Evolutionary conservation across 1,140 invertebrate genomes (phyloP), one percentile per base, ranked within the genome.

Genomic region (Procambarus virginalis): DNA sequence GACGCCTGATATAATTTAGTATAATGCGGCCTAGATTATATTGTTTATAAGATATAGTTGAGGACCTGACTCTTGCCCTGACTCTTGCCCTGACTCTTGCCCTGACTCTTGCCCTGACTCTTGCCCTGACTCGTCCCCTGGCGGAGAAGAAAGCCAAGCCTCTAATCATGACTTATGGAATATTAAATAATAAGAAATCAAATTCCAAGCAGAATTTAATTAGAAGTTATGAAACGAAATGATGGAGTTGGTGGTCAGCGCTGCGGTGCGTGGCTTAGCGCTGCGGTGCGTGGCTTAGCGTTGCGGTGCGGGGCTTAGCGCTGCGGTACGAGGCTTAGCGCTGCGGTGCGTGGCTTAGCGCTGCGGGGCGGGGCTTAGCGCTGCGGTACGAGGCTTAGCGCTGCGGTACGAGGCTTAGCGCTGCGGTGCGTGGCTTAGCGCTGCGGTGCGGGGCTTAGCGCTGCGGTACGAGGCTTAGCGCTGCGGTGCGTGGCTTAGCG

Each of bases 101-200:
- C n/a, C n/a, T n/a, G n/a, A n/a, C n/a, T n/a, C n/a, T n/a, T n/a
- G n/a, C n/a, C n/a, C n/a, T n/a, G n/a, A n/a, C n/a, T n/a, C n/a
- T n/a, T n/a, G n/a, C n/a, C n/a, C 8, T 34, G 68, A 34, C n/a
- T 73, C n/a, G 22, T 73, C n/a, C n/a, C 34, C 68, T 22, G 22
- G 68, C 64, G 20, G 68, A 73, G 68, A 20, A n/a, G 22, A 73
- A 34, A 73, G 22, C 20, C 68, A 34, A 73, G 68, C 20, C 14
- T 64, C 68, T 73, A 34, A 73, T 73, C n/a, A 73, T 73, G 22
- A 73, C 14, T 73, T 73, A 73, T 73, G 68, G n/a, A 73, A 73
- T 73, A 73, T 73, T 73, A 73, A 34, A 73, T 73, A 73, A 73
- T 34, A 73, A 73, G 68, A 34, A 34, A 73, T 34, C 68, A 73